These are phyloP conservation scores for Hirtodrosophila histrioides DNA, from an alignment of 2,888 invertebrate genomes.

Conservation along the genomic window DNA sequence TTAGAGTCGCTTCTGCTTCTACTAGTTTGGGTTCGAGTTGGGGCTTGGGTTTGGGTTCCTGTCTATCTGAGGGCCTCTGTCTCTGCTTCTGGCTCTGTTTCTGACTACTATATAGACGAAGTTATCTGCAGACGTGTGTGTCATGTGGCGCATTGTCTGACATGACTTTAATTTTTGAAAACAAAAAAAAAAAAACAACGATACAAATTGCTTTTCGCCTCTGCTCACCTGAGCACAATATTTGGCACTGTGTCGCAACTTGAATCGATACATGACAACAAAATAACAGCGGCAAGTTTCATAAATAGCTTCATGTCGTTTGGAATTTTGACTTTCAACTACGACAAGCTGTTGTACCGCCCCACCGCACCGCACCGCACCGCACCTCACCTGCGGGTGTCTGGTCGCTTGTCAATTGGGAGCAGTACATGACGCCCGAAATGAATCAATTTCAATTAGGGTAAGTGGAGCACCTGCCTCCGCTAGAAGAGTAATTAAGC, in stretches of 20 bases:
- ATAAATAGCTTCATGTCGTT: conserved; percentile 66
- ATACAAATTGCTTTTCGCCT: conserved; percentile 45
- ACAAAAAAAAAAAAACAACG: conserved; percentile 36
- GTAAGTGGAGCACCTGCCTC: conserved; percentile 56
- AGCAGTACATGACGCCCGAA: conserved; percentile 33
- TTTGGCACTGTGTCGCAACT: conserved; percentile 71
- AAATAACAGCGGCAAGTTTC: conserved; percentile 42
- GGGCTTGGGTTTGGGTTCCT: conserved; percentile 13
- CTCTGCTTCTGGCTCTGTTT: conserved; percentile 29
- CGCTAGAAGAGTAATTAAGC: conserved; percentile 60
- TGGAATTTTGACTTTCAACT: conserved; percentile 55
- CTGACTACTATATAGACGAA: conserved; percentile 12
- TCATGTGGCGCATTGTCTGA: conserved; percentile 72
- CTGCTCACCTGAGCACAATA: conserved; percentile 18
- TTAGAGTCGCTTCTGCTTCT: conserved; percentile 57
- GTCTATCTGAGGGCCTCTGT: conserved; percentile 23
- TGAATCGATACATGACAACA: conserved; percentile 64
- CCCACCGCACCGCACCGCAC: too few species aligned
- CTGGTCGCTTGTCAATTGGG: conserved; percentile 28
- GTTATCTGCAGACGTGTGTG: conserved; percentile 40
- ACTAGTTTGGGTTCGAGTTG: conserved; percentile 13
- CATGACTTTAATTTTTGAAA: conserved; percentile 63
- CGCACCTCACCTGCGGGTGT: too few species aligned
- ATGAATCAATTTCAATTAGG: conserved; percentile 75
- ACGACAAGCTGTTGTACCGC: conserved; percentile 33